A percentile compares a stretch with the other conserved stretches of the same genome.
These are phyloP conservation scores for Chiridota heheva DNA, from an alignment of 35 echinoderm and acorn worm genomes.

Conservation along the genomic window DNA sequence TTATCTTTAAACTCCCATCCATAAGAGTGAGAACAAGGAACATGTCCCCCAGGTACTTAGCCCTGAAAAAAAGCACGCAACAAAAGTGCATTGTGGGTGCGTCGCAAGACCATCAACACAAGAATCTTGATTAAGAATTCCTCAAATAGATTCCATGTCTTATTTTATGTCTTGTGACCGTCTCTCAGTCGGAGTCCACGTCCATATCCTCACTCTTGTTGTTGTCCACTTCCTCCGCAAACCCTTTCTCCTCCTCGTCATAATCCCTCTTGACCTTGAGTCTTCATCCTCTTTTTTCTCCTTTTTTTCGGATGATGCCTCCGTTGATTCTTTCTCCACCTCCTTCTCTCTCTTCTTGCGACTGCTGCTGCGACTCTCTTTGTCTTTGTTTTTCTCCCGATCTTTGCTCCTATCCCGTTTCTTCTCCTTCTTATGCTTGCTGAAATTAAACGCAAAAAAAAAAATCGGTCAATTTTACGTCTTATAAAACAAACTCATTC, in stretches of 20 bases:
- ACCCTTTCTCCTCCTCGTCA: conserved; percentile 87
- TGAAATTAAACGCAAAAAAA: not conserved
- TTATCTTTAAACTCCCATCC: too few species aligned
- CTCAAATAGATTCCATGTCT: too few species aligned
- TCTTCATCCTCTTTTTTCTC: conserved; percentile 55
- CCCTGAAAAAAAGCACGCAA: too few species aligned
- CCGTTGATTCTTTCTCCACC: conserved; percentile 47
- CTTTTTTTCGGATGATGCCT: not conserved
- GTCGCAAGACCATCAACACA: too few species aligned
- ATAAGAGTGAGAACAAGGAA: too few species aligned
- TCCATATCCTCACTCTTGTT: conserved; percentile 80
- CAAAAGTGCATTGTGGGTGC: too few species aligned
- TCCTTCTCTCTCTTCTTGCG: conserved; percentile 64
- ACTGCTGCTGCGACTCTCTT: conserved; percentile 40
- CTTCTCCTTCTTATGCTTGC: conserved; percentile 89
- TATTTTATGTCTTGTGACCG: too few species aligned
- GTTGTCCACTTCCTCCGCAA: conserved; percentile 45
- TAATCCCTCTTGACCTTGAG: conserved; percentile 80
- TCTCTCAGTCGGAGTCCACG: conserved; percentile 69
- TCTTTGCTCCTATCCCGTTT: conserved; percentile 50
- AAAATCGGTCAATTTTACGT: too few species aligned
- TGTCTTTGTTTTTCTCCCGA: conserved; percentile 46
- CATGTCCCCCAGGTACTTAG: too few species aligned
- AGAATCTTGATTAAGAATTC: too few species aligned
- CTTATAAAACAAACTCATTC: too few species aligned